A percentile compares a stretch with the other conserved stretches of the same genome.
phyloP scores from a whole-genome alignment of 2,888 invertebrate species.

The Melinopterus prodromus region DNA sequence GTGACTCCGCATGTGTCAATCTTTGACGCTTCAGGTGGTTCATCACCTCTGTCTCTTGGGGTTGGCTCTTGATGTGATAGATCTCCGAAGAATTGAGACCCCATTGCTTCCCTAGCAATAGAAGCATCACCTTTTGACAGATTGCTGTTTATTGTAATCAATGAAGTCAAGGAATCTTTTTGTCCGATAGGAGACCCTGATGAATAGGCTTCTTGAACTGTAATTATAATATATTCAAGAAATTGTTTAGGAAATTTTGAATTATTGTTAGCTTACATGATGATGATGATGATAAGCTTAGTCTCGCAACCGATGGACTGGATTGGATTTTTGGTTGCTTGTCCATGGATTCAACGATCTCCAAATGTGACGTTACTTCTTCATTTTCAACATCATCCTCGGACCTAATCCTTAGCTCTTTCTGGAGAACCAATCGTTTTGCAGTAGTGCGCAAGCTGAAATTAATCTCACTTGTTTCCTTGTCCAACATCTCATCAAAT shows the following conservation, averaged over 20 bases:
- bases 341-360: not conserved
- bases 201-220: not conserved
- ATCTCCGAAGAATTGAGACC: not conserved
- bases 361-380: not conserved
- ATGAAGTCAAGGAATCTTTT: constrained; percentile 13
- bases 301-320: not conserved
- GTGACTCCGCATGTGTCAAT: constrained; percentile 79
- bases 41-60: not conserved
- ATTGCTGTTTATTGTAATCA: constrained; percentile 14
- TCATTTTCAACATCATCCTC: not conserved
- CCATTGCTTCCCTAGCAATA: not conserved
- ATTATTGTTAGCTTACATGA: not conserved
- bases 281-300: not conserved
- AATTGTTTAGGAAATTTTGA: too few species aligned
- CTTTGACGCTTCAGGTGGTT: not conserved
- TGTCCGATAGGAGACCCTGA: not conserved
- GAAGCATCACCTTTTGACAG: not conserved
- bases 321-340: not conserved
- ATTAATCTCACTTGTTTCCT: constrained; percentile 66
- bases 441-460: constrained; percentile 69
- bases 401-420: constrained; percentile 53
- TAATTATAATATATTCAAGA: too few species aligned
- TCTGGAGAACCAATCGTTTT: constrained; percentile 78
- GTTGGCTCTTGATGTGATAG: not conserved
- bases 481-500: constrained; percentile 88